These are phyloP conservation scores for Cremastinae sp. DNA, from an alignment of 2,888 invertebrate genomes.

Conservation along the genomic window DNA sequence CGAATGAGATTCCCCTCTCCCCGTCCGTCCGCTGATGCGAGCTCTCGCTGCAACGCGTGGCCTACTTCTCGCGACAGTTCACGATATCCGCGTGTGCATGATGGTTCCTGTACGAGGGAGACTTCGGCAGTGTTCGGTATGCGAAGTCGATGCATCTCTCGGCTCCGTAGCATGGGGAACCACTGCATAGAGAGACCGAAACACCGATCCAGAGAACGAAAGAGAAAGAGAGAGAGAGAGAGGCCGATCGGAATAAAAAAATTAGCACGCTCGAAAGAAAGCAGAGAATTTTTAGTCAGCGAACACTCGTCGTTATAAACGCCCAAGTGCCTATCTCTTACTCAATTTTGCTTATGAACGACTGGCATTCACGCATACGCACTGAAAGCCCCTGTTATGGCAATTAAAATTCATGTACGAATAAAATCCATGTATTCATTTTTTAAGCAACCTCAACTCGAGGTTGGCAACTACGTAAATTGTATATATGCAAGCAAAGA, in stretches of 20 bases:
- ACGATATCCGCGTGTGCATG: slow-evolving; percentile 50
- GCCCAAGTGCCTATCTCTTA: slow-evolving; percentile 61
- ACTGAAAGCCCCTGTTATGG: slow-evolving; percentile 38
- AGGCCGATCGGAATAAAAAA: slow-evolving; percentile 26
- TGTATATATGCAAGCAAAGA: too few species aligned
- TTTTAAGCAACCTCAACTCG: slow-evolving; percentile 8
- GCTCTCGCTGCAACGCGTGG: slow-evolving; percentile 50
- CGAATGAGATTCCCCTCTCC: slow-evolving; percentile 38
- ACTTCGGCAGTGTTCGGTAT: slow-evolving; percentile 50
- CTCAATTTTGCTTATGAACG: slow-evolving; percentile 58
- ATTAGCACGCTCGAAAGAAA: neutral
- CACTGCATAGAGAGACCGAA: slow-evolving; percentile 32
- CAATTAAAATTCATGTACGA: slow-evolving; percentile 32
- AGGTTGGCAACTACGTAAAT: neutral
- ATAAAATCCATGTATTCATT: slow-evolving; percentile 1
- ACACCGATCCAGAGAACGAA: slow-evolving; percentile 5
- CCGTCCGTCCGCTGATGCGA: slow-evolving; percentile 22
- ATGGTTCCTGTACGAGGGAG: slow-evolving; percentile 25
- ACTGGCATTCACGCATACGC: slow-evolving; percentile 40
- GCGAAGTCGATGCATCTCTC: slow-evolving; percentile 63
- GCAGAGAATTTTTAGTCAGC: slow-evolving; percentile 34
- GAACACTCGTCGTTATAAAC: slow-evolving; percentile 52
- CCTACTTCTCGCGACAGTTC: slow-evolving; percentile 63
- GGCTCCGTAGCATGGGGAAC: slow-evolving; percentile 17
- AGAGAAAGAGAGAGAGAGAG: slow-evolving; percentile 1